Conservation (phyloP, 2,113 vertebrate species). For the Falcunculus frontatus region DNA sequence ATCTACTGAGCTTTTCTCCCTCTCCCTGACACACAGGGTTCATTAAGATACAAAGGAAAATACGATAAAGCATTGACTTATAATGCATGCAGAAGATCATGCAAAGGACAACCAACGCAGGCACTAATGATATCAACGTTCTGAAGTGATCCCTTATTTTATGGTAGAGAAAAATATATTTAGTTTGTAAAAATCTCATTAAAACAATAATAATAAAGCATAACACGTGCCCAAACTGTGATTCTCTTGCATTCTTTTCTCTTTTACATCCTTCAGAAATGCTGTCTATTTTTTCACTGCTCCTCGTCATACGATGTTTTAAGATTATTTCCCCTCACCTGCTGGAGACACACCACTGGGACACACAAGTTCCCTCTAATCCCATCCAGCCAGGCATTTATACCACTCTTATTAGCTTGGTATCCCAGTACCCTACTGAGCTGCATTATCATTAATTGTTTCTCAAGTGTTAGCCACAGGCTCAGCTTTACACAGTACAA, state of each 20-base stretch:
- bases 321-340: conserved; percentile 32
- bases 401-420: conserved; percentile 39
- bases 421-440: conserved; percentile 35
- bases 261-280: not conserved
- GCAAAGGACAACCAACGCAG: not conserved
- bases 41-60: conserved; percentile 61
- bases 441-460: conserved; percentile 61
- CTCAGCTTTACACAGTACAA: conserved; percentile 31
- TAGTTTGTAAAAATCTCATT: not conserved
- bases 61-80: not conserved
- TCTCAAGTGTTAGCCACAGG: conserved; percentile 55
- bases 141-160: not conserved
- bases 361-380: conserved; percentile 37
- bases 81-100: not conserved
- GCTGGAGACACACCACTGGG: not conserved
- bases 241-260: not conserved
- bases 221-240: not conserved
- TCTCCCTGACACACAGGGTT: conserved; percentile 12
- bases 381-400: conserved; percentile 44
- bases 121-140: not conserved
- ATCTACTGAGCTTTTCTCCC: conserved; percentile 43
- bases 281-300: not conserved
- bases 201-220: not conserved
- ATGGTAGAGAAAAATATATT: not conserved
- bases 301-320: not conserved